Evolutionary conservation across 2,888 invertebrate species (phyloP).

Genomic region (Drosophila melanosoma): DNA sequence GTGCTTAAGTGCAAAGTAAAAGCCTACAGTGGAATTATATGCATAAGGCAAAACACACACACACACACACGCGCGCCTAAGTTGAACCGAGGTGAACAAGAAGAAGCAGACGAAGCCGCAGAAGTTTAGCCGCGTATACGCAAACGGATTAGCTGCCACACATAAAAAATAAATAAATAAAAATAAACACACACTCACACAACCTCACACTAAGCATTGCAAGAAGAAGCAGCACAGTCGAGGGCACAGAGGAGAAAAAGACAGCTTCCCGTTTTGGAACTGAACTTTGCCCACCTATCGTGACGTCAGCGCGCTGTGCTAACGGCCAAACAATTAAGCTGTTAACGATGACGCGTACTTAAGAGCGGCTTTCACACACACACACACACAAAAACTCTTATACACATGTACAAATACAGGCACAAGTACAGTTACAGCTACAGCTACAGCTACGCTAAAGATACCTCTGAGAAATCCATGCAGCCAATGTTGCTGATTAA

Average conservation of each 20-base stretch:
- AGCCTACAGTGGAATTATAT: constrained; percentile 74
- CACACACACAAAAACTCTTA: constrained; percentile 13
- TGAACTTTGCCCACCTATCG: constrained; percentile 42
- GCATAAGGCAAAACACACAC: constrained; percentile 66
- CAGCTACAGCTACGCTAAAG: constrained; percentile 13
- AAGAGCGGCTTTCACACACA: constrained; percentile 49
- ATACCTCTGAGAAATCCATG: constrained; percentile 55
- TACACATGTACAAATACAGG: constrained; percentile 24
- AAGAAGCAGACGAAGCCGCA: constrained; percentile 38
- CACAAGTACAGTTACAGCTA: constrained; percentile 18
- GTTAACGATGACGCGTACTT: constrained; percentile 76
- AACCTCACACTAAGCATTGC: constrained; percentile 23
- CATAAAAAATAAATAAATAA: constrained; percentile 37
- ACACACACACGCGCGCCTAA: constrained; percentile 52
- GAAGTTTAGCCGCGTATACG: constrained; percentile 58
- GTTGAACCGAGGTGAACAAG: constrained; percentile 36
- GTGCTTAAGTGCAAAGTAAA: constrained; percentile 74
- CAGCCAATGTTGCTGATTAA: constrained; percentile 69
- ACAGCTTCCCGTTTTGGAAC: constrained; percentile 45
- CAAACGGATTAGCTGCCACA: constrained; percentile 71
- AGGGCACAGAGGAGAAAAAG: constrained; percentile 5
- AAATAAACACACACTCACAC: constrained; percentile 27
- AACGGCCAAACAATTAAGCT: constrained; percentile 76
- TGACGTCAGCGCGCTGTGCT: constrained; percentile 66
- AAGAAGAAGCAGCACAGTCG: constrained; percentile 11